Percentiles rank a stretch among this genome's conserved stretches.
These are phyloP conservation scores for Drosophila cracens DNA, from an alignment of 2,888 invertebrate genomes.

Conservation along the genomic window DNA sequence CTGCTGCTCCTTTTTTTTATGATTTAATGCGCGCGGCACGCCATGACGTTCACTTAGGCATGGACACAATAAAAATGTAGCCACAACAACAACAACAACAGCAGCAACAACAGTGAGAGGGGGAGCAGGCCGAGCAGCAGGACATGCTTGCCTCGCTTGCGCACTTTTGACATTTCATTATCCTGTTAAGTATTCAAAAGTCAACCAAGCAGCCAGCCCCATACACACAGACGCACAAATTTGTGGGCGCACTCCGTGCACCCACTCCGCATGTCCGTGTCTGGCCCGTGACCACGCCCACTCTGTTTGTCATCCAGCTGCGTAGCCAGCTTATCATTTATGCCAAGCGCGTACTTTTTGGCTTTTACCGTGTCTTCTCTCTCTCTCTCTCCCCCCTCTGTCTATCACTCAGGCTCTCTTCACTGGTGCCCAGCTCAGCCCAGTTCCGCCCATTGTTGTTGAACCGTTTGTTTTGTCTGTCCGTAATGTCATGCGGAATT, in stretches of 20 bases:
- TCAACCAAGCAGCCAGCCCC: constrained; percentile 68
- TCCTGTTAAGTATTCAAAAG: constrained; percentile 82
- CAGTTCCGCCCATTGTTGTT: constrained; percentile 41
- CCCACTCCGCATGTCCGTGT: constrained; percentile 35
- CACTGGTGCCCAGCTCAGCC: not conserved
- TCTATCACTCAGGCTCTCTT: not conserved
- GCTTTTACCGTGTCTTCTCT: constrained; percentile 53
- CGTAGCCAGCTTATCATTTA: constrained; percentile 75
- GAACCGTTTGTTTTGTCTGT: constrained; percentile 73
- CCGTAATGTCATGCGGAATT: constrained; percentile 74
- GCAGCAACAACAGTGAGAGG: not conserved
- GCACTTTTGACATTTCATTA: constrained; percentile 82
- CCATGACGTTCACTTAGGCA: constrained; percentile 78
- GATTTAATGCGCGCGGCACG: constrained; percentile 79
- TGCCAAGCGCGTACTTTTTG: constrained; percentile 77
- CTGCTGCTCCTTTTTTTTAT: constrained; percentile 52
- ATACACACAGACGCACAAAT: constrained; percentile 54
- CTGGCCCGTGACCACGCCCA: constrained; percentile 46
- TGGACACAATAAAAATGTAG: constrained; percentile 72
- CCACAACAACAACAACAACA: constrained; percentile 47
- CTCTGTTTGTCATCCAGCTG: constrained; percentile 47
- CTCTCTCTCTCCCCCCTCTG: not conserved
- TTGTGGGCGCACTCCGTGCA: constrained; percentile 33
- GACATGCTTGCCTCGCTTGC: constrained; percentile 67
- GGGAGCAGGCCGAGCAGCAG: constrained; percentile 17